Evolutionary conservation across 2,113 vertebrate genomes (phyloP), one percentile per base, ranked within the genome.

Genomic region (Vulpes vulpes): DNA sequence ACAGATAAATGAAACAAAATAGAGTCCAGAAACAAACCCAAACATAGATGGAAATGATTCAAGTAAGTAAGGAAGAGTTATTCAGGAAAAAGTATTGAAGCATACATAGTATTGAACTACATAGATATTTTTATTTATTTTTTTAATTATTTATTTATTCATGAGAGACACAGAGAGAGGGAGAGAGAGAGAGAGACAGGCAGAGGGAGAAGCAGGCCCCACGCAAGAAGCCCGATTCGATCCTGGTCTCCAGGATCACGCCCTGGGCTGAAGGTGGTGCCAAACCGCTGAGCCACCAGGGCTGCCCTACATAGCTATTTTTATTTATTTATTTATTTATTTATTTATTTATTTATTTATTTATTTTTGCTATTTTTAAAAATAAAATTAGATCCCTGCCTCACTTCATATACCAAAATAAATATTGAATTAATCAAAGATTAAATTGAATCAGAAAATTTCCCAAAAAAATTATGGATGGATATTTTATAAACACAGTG

Each of bases 381-480:
- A 74, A 84, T 67, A 81, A 78, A 94, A 43, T 19, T 79, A 80
- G 38, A 88, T 71, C 11, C 38, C 84, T 90, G 73, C 16, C 49
- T 83, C 55, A 83, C 25, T 93, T 97, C 19, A 97, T 51, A 92
- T 64, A 78, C 30, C 12, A 90, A 89, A 97, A 69, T 51, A 76
- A 93, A 93, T 60, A 65, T 43, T 87, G 59, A 8, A 89, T 81
- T 89, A 95, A 93, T 78, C 65, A 87, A 93, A 92, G 30, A 81
- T 65, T 83, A 60, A 94, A 92, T 74, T 74, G 71, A 74, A 90
- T 82, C 65, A 81, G 74, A 73, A 96, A 57, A 79, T 87, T 91
- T 88, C 51, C 82, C 8, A 64, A 84, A 79, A 35, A 95, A 97
- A 76, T 62, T 80, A 64, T 59, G 38, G n/a, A 19, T 90, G 57